Evolutionary conservation across 1,140 invertebrate species (phyloP).

Genomic region (Vollenhovia emeryi): DNA sequence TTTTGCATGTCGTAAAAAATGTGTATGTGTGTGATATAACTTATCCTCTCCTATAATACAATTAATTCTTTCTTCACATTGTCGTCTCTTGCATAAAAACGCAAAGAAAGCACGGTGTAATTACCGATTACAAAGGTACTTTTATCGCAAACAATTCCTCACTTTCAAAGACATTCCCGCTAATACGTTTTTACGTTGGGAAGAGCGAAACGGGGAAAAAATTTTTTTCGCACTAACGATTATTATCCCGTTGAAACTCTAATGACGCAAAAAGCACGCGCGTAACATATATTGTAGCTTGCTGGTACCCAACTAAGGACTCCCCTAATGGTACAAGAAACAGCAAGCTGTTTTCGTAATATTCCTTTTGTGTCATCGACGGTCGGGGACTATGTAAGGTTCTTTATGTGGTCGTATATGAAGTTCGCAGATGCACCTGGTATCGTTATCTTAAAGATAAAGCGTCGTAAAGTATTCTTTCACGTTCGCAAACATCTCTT

Average conservation of each 20-base stretch:
- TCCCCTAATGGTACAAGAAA: constrained; percentile 50
- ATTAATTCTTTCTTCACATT: not conserved
- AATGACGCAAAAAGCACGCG: constrained; percentile 39
- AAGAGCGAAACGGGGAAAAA: not conserved
- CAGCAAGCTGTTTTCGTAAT: constrained; percentile 41
- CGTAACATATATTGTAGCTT: constrained; percentile 15
- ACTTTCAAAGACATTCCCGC: not conserved
- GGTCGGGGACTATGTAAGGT: not conserved
- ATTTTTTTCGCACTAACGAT: not conserved
- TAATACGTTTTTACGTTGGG: not conserved
- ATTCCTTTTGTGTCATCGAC: constrained; percentile 51
- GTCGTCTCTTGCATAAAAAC: not conserved
- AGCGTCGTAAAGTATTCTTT: constrained; percentile 29
- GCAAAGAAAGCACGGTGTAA: not conserved
- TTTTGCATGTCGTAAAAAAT: not conserved
- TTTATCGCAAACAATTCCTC: not conserved
- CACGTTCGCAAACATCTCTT: not conserved
- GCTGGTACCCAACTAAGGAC: constrained; percentile 10
- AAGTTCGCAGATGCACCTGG: constrained; percentile 25
- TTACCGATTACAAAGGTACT: not conserved
- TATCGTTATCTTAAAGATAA: constrained; percentile 37
- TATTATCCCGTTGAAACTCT: constrained; percentile 29
- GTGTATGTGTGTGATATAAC: not conserved
- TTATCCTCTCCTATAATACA: not conserved
- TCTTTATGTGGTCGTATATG: constrained; percentile 38